Conservation (phyloP, 2,113 vertebrate species). For the Mixornis gularis region DNA sequence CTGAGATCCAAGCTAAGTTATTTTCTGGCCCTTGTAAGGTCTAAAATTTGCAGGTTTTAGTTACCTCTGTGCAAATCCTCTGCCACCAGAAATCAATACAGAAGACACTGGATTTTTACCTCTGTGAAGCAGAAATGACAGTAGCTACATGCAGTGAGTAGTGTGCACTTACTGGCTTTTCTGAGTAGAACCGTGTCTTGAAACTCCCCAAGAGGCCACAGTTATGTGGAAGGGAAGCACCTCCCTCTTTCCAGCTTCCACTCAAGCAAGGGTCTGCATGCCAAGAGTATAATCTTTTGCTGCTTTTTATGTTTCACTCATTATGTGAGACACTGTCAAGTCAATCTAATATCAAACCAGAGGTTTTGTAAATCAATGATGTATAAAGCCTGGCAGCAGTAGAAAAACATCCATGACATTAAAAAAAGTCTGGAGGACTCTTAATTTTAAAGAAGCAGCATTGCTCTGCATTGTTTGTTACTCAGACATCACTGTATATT, state of each 20-base stretch:
- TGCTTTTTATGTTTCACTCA: background rate
- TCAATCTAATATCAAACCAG: background rate
- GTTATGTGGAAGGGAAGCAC: background rate
- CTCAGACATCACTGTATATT: background rate
- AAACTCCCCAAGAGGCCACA: background rate
- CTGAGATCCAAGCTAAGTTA: background rate
- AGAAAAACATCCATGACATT: background rate
- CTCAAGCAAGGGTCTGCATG: background rate
- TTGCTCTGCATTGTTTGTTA: background rate
- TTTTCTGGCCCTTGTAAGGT: background rate
- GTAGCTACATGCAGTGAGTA: background rate
- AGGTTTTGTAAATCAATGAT: background rate
- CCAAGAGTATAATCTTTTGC: background rate
- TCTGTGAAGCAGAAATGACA: background rate
- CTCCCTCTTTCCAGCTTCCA: background rate
- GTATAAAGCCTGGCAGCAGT: background rate
- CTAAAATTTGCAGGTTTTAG: background rate
- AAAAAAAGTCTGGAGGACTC: background rate
- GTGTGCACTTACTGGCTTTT: background rate
- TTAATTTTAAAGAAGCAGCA: slow-evolving; percentile 23
- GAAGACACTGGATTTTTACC: background rate
- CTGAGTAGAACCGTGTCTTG: background rate
- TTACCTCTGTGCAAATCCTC: background rate
- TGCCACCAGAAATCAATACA: background rate
- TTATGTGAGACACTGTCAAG: slow-evolving; percentile 5